phyloP scores from a whole-genome alignment of 1,140 invertebrate genomes.

The Aphelinus certus region DNA sequence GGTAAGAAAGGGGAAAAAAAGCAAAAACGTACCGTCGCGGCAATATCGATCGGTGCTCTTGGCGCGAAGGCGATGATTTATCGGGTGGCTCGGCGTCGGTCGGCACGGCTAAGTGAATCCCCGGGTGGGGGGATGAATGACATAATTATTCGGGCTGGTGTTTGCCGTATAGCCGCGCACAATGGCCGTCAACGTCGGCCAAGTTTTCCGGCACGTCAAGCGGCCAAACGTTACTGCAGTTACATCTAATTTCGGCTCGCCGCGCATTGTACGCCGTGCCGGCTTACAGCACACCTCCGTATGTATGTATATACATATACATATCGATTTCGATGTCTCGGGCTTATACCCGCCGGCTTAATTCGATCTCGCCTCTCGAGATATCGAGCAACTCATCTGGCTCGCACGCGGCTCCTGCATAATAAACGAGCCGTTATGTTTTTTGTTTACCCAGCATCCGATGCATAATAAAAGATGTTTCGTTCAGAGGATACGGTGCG shows the following conservation, averaged over 20 bases:
- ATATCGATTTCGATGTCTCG: constrained; percentile 3
- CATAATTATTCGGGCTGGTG: constrained; percentile 30
- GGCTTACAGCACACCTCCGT: background rate
- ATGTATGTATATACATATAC: background rate
- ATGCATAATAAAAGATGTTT: no score
- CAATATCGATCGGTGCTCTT: no score
- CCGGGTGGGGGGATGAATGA: background rate
- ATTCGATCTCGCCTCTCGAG: background rate
- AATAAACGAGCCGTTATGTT: constrained; percentile 1
- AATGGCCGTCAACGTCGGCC: background rate
- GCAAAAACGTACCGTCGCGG: no score
- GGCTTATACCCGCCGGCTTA: constrained; percentile 3
- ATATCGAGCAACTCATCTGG: background rate
- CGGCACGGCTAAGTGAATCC: background rate
- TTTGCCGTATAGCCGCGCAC: constrained; percentile 17
- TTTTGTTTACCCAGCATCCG: no score
- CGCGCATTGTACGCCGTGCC: background rate
- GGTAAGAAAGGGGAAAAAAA: no score
- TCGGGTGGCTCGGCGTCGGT: background rate
- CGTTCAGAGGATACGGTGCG: no score
- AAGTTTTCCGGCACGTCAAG: constrained; percentile 10
- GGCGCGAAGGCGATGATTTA: constrained; percentile 10
- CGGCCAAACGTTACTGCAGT: background rate
- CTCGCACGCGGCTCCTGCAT: background rate
- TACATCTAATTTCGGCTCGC: constrained; percentile 7